A percentile compares a stretch with the other conserved stretches of the same genome.
These are phyloP conservation scores for Fragum fragum DNA, from an alignment of 2,888 invertebrate species.

Conservation along the genomic window DNA sequence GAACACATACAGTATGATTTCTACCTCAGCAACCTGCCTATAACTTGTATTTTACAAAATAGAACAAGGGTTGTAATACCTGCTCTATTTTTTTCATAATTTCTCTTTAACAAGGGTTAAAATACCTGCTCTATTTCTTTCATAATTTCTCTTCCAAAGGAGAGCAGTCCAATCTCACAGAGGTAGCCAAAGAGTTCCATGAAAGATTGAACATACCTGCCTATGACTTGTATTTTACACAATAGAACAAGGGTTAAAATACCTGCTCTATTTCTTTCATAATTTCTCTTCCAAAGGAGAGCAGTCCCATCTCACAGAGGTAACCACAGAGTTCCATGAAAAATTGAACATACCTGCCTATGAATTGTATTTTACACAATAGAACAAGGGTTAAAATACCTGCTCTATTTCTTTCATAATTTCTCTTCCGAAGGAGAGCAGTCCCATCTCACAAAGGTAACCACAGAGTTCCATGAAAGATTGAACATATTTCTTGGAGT, in stretches of 20 bases:
- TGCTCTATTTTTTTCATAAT: constrained; percentile 91
- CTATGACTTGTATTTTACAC: no score
- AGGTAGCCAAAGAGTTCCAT: constrained; percentile 89
- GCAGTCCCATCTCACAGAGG: constrained; percentile 90
- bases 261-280: constrained; percentile 91
- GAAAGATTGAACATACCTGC: constrained; percentile 89
- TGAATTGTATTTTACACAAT: no score
- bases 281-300: constrained; percentile 90
- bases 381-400: no score
- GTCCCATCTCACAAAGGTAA: constrained; percentile 90
- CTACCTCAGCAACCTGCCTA: no score
- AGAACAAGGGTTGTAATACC: no score
- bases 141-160: constrained; percentile 90
- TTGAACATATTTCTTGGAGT: constrained; percentile 89
- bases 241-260: no score
- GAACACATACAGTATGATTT: no score
- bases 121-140: constrained; percentile 92
- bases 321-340: constrained; percentile 89
- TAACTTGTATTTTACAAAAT: no score
- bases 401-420: constrained; percentile 91
- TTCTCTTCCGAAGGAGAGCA: constrained; percentile 91
- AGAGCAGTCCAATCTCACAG: constrained; percentile 90
- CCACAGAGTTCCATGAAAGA: constrained; percentile 89
- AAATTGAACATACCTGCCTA: constrained; percentile 89
- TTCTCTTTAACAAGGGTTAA: no score